Percentiles rank a stretch among this genome's conserved stretches.
Conservation (phyloP, 2,888 invertebrate genomes). For the Linnaemya tessellans region DNA sequence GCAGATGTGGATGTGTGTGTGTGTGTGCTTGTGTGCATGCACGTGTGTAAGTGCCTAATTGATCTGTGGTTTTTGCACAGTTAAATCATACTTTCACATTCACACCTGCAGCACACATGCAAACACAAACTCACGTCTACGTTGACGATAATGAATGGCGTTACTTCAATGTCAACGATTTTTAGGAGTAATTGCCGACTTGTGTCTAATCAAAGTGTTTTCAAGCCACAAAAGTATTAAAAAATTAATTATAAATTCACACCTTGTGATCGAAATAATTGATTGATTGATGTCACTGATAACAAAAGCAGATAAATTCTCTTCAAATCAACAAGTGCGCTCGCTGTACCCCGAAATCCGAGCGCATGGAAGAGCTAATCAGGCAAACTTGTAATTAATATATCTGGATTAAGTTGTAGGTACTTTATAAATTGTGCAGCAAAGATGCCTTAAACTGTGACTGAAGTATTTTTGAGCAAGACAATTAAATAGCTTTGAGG, state of each 20-base stretch:
- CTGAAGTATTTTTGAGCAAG: too few species aligned
- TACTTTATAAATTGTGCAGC: too few species aligned
- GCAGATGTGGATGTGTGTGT: neutral
- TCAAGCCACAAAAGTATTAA: constrained; percentile 59
- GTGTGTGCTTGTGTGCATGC: neutral
- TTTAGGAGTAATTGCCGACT: constrained; percentile 60
- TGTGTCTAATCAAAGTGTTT: constrained; percentile 45
- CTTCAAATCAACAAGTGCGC: neutral
- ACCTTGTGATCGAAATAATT: constrained; percentile 53
- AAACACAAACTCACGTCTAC: neutral
- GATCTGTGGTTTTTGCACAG: constrained; percentile 66
- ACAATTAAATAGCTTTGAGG: too few species aligned
- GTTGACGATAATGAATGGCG: constrained; percentile 52
- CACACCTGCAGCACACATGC: neutral
- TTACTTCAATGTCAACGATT: constrained; percentile 61
- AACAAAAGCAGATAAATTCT: neutral
- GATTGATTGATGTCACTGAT: constrained; percentile 57
- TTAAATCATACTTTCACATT: constrained; percentile 30
- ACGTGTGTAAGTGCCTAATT: constrained; percentile 42
- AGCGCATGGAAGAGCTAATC: neutral
- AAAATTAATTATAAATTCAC: constrained; percentile 55
- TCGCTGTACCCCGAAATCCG: neutral
- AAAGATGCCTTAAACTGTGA: too few species aligned
- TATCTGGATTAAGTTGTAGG: too few species aligned
- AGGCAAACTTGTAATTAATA: too few species aligned